Evolutionary conservation across 2,113 vertebrate genomes (phyloP).

Genomic region (Loxodonta africana): DNA sequence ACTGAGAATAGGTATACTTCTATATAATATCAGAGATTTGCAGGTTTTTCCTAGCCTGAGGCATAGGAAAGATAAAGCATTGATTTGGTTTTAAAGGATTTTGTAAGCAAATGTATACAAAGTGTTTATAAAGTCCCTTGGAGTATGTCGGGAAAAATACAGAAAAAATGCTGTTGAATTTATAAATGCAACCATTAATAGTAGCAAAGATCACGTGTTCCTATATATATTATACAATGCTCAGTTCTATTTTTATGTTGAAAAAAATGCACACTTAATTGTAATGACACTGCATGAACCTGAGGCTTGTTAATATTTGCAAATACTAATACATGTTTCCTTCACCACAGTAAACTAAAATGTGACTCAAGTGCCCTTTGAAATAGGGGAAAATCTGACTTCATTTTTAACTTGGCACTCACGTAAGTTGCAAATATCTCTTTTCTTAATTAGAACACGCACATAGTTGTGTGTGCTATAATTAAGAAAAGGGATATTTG

Average conservation of each 20-base stretch:
- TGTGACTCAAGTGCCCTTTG: background rate
- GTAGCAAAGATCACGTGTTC: conserved; percentile 37
- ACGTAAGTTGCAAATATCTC: background rate
- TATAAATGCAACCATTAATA: conserved; percentile 57
- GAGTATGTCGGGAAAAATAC: conserved; percentile 69
- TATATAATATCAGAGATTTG: conserved; percentile 69
- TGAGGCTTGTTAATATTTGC: background rate
- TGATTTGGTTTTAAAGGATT: conserved; percentile 86
- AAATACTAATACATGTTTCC: background rate
- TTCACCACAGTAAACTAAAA: background rate
- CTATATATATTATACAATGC: background rate
- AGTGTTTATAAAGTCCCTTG: conserved; percentile 75
- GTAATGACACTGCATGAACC: background rate
- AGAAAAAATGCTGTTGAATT: conserved; percentile 37
- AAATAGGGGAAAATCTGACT: background rate
- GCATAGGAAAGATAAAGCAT: conserved; percentile 73
- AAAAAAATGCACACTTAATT: background rate
- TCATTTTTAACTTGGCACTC: background rate
- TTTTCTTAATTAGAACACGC: background rate
- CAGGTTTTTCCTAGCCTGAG: conserved; percentile 75
- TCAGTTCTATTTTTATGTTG: background rate
- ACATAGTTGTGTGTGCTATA: no score
- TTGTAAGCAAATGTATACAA: conserved; percentile 83
- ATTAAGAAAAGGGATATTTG: background rate
- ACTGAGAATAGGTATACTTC: conserved; percentile 61